phyloP scores from a whole-genome alignment of 1,140 invertebrate genomes.

The Homalodisca vitripennis region DNA sequence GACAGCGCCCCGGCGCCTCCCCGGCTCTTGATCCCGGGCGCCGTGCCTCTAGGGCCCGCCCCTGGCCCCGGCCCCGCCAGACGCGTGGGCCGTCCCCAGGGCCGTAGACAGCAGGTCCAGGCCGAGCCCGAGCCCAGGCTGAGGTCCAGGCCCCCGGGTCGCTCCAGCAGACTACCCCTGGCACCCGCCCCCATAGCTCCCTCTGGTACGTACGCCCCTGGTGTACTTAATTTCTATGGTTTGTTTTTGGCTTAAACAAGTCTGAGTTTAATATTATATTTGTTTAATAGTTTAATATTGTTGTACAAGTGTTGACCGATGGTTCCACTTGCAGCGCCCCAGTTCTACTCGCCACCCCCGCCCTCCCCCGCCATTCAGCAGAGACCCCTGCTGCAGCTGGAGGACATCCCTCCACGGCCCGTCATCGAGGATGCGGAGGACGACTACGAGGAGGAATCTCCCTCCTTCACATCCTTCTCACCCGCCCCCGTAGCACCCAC shows the following conservation, averaged over 20 bases:
- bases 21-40: slow-evolving; percentile 9
- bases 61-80: not conserved
- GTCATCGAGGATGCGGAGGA: slow-evolving; percentile 36
- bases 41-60: slow-evolving; percentile 5
- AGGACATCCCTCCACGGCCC: slow-evolving; percentile 21
- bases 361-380: not conserved
- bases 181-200: not conserved
- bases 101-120: not conserved
- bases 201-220: not conserved
- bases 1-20: slow-evolving; percentile 8
- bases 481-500: slow-evolving; percentile 9
- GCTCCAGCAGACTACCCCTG: not conserved
- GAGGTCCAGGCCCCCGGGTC: slow-evolving; percentile 2
- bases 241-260: too few relatives aligned
- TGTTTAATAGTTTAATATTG: too few relatives aligned
- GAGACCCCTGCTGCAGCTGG: not conserved
- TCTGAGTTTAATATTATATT: too few relatives aligned
- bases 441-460: slow-evolving; percentile 14
- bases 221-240: too few relatives aligned
- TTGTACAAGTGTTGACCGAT: too few relatives aligned
- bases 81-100: not conserved
- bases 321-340: slow-evolving; percentile 5
- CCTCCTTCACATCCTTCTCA: not conserved
- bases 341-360: not conserved
- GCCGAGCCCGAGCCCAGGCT: not conserved